phyloP scores from a whole-genome alignment of 2,888 invertebrate species.

The Rotaria magnacalcarata region DNA sequence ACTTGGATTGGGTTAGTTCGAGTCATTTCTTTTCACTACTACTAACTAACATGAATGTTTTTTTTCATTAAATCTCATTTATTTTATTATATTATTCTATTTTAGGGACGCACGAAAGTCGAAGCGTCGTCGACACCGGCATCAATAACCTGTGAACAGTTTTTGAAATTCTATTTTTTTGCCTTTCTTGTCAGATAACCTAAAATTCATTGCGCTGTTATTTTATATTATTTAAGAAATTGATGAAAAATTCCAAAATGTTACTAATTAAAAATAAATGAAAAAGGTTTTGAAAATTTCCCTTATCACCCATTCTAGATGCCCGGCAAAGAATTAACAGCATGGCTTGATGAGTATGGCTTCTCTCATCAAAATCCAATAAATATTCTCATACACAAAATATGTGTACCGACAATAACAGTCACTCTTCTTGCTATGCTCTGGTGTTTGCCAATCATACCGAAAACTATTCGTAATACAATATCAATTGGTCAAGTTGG shows the following conservation, averaged over 20 bases:
- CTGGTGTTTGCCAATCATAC: not conserved
- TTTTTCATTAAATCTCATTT: no score
- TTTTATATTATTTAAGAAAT: not conserved
- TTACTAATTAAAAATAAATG: no score
- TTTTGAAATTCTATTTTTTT: not conserved
- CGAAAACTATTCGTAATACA: not conserved
- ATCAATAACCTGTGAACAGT: not conserved
- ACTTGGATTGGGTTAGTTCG: no score
- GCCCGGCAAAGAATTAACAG: not conserved
- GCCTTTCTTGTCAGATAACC: not conserved
- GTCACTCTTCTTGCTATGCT: not conserved
- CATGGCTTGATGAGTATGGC: not conserved
- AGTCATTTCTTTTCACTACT: no score
- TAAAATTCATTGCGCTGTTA: not conserved
- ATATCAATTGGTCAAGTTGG: not conserved
- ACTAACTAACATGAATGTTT: no score
- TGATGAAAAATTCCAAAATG: not conserved
- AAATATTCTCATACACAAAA: not conserved
- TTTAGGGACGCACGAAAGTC: not conserved
- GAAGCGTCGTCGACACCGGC: not conserved
- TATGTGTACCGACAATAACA: conserved; percentile 10
- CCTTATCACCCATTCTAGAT: not conserved
- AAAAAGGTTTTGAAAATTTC: not conserved
- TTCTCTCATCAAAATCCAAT: not conserved
- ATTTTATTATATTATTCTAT: not conserved